A percentile compares a stretch with the other conserved stretches of the same genome.
Conservation (phyloP, 2,888 invertebrate genomes). For the Rhagophthalmus giganteus region DNA sequence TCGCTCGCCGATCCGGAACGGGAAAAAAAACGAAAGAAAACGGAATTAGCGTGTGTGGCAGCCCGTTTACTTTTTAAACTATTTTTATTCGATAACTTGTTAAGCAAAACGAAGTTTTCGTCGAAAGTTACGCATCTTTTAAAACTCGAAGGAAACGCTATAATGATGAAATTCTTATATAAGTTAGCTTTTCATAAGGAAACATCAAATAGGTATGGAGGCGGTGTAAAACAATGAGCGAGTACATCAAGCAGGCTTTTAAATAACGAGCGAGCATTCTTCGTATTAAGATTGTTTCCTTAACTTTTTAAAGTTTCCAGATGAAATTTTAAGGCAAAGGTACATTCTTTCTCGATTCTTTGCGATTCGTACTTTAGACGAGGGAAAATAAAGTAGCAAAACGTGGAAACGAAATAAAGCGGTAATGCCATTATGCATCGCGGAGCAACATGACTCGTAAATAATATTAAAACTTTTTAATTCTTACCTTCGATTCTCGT, state of each 20-base stretch:
- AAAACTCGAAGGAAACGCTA: slow-evolving; percentile 34
- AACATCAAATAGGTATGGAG: slow-evolving; percentile 46
- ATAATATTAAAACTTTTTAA: slow-evolving; percentile 11
- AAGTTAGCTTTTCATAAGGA: slow-evolving; percentile 48
- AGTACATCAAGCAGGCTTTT: slow-evolving; percentile 39
- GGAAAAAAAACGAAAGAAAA: too few relatives aligned
- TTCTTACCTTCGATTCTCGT: slow-evolving; percentile 49
- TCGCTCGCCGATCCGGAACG: too few relatives aligned
- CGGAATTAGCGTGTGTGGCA: too few relatives aligned
- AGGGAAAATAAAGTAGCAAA: slow-evolving; percentile 37
- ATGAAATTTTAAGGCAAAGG: slow-evolving; percentile 48
- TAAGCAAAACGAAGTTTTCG: neutral
- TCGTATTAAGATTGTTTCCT: slow-evolving; percentile 50
- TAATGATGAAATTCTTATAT: slow-evolving; percentile 53
- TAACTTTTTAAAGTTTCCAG: slow-evolving; percentile 45
- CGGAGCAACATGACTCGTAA: slow-evolving; percentile 7
- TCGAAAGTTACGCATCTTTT: slow-evolving; percentile 10
- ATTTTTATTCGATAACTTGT: slow-evolving; percentile 4
- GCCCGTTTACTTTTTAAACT: slow-evolving; percentile 7
- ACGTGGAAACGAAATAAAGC: slow-evolving; percentile 42
- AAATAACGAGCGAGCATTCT: slow-evolving; percentile 47
- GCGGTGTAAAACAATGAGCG: slow-evolving; percentile 45
- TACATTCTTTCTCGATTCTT: slow-evolving; percentile 46
- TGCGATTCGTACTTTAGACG: slow-evolving; percentile 38
- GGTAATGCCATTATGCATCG: slow-evolving; percentile 36